A percentile compares a stretch with the other conserved stretches of the same genome.
phyloP scores from a whole-genome alignment of 2,797 vertebrate species.

The Orestias chungarensis region DNA sequence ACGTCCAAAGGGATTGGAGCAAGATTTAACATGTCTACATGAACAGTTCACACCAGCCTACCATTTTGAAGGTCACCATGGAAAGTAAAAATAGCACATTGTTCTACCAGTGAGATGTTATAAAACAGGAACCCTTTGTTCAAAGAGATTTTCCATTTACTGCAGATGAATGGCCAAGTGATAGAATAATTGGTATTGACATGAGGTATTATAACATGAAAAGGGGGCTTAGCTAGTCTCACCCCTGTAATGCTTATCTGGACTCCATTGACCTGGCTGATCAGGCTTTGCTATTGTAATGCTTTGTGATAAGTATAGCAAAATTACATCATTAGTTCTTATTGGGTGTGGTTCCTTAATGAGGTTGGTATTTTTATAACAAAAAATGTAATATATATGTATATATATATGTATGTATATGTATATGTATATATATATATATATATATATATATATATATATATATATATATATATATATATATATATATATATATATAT shows the following conservation, averaged over 20 bases:
- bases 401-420: no score
- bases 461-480: no score
- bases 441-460: no score
- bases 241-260: slow-evolving; percentile 30
- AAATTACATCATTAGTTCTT: neutral
- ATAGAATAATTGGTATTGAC: slow-evolving; percentile 13
- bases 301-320: slow-evolving; percentile 14
- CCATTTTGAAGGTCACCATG: neutral
- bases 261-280: slow-evolving; percentile 25
- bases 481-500: no score
- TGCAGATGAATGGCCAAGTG: neutral
- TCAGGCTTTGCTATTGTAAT: slow-evolving; percentile 15
- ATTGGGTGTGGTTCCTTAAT: slow-evolving; percentile 12
- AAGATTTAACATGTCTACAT: neutral
- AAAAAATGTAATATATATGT: no score
- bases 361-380: slow-evolving; percentile 2
- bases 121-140: slow-evolving; percentile 5
- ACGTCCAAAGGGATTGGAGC: neutral
- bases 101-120: neutral
- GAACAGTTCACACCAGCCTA: neutral
- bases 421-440: no score
- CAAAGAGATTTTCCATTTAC: slow-evolving; percentile 4
- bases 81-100: slow-evolving; percentile 6
- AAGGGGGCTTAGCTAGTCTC: slow-evolving; percentile 38
- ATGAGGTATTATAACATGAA: slow-evolving; percentile 29